Percentiles rank a stretch among this genome's conserved stretches.
phyloP scores from a whole-genome alignment of 2,888 invertebrate genomes.

The Aphrophora alni region DNA sequence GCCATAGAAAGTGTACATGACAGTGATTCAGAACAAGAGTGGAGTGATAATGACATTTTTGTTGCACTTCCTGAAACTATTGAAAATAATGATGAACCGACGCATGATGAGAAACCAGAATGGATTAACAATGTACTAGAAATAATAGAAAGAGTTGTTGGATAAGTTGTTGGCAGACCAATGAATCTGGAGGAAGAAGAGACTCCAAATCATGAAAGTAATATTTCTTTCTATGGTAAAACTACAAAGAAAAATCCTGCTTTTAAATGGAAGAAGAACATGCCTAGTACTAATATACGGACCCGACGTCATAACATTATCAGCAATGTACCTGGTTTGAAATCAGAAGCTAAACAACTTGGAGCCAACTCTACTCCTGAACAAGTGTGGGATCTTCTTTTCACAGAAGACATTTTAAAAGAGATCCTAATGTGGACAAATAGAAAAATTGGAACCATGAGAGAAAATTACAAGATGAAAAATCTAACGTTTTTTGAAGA shows the following conservation, averaged over 20 bases:
- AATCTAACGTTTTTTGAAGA: background rate
- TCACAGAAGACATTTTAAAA: constrained; percentile 9
- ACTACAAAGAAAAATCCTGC: constrained; percentile 6
- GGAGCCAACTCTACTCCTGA: background rate
- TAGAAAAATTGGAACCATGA: background rate
- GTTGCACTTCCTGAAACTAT: background rate
- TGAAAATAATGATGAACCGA: background rate
- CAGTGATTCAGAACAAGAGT: constrained; percentile 15
- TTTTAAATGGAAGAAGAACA: constrained; percentile 6
- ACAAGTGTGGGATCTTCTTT: constrained; percentile 2
- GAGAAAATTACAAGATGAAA: background rate
- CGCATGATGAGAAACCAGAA: background rate
- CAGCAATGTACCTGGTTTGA: background rate
- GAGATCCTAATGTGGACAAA: constrained; percentile 19
- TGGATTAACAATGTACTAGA: no score
- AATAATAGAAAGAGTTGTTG: no score
- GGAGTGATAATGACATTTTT: background rate
- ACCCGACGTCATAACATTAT: constrained; percentile 6
- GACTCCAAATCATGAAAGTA: background rate
- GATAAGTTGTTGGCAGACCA: background rate
- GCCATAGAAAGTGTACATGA: constrained; percentile 9
- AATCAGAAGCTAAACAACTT: background rate
- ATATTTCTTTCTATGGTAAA: constrained; percentile 12
- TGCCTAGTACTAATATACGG: background rate
- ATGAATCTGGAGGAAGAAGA: no score